These are phyloP conservation scores for Lophotis ruficrista DNA, from an alignment of 2,113 vertebrate genomes.

Conservation along the genomic window DNA sequence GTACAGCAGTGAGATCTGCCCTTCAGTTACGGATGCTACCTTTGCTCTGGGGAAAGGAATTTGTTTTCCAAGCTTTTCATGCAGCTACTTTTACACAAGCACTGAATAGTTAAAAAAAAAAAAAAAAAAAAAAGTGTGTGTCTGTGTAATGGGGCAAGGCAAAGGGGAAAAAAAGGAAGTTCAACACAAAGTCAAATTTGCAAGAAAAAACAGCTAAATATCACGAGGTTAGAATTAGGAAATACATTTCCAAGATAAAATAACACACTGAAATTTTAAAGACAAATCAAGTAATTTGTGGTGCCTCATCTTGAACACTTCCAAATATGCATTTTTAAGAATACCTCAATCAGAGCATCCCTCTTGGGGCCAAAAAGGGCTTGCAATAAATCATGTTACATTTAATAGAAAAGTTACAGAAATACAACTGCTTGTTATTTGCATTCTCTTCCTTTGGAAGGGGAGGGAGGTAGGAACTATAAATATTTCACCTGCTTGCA, in stretches of 20 bases:
- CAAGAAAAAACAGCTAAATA: not conserved
- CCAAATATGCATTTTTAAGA: not conserved
- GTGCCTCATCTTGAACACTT: not conserved
- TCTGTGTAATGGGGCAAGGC: not conserved
- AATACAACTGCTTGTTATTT: not conserved
- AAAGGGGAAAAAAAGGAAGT: not conserved
- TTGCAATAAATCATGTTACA: not conserved
- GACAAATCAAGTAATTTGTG: not conserved
- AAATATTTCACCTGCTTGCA: conserved; percentile 11
- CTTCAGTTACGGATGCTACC: not conserved
- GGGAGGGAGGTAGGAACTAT: not conserved
- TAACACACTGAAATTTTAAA: not conserved
- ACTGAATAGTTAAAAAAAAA: not conserved
- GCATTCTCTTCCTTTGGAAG: not conserved
- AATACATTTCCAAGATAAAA: not conserved
- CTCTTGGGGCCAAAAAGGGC: not conserved
- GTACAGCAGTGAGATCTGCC: not conserved
- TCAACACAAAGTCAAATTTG: not conserved
- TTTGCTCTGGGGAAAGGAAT: not conserved
- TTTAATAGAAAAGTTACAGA: not conserved
- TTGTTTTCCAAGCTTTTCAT: not conserved
- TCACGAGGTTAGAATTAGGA: not conserved
- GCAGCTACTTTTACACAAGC: not conserved
- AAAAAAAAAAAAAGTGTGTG: not conserved
- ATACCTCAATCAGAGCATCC: not conserved